phyloP scores from a whole-genome alignment of 53 echinoderm and acorn worm genomes.

The Mesocentrotus franciscanus region DNA sequence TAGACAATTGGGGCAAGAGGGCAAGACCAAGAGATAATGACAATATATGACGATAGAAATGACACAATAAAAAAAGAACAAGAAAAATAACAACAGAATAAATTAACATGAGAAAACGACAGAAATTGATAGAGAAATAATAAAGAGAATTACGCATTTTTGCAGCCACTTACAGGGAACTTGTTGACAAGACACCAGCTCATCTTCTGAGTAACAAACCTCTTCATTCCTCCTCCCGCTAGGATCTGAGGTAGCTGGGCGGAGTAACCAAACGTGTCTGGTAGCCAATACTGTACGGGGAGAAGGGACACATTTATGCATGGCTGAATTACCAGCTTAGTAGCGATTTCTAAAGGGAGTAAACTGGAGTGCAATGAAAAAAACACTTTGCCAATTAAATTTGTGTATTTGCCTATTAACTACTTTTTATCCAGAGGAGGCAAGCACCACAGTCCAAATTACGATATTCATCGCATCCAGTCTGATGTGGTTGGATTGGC shows the following conservation, averaged over 20 bases:
- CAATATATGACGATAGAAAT: no score
- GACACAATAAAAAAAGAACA: no score
- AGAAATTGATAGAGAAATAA: not conserved
- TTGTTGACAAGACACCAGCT: conserved; percentile 96
- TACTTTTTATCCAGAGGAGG: no score
- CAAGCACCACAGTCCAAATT: no score
- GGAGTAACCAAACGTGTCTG: conserved; percentile 98
- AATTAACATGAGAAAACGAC: not conserved
- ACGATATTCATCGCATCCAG: no score
- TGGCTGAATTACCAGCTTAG: not conserved
- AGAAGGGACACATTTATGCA: not conserved
- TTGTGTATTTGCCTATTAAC: not conserved
- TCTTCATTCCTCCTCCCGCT: conserved; percentile 79
- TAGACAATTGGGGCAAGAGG: no score
- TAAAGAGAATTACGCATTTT: not conserved
- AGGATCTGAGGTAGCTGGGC: conserved; percentile 95
- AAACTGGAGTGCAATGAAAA: not conserved
- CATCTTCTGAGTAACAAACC: conserved; percentile 91
- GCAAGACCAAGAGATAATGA: no score
- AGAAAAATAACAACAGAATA: no score
- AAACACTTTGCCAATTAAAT: not conserved
- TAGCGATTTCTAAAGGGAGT: no score
- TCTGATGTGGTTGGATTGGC: no score
- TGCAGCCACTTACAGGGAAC: conserved; percentile 81
- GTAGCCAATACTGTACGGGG: conserved; percentile 85